phyloP scores from a whole-genome alignment of 2,113 vertebrate species.

The Cottus gobio region DNA sequence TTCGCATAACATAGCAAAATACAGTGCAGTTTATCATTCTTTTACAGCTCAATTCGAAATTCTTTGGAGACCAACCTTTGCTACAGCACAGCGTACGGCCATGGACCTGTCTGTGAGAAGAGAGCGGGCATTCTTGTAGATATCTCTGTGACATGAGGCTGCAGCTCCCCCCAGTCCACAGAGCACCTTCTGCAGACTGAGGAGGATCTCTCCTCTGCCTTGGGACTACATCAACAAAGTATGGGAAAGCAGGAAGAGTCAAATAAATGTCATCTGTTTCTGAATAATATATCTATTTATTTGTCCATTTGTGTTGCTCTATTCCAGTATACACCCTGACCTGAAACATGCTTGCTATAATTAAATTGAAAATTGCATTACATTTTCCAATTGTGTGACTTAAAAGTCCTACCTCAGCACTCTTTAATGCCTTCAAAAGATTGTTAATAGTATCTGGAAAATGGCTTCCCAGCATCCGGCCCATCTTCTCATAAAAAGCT shows the following conservation, averaged over 20 bases:
- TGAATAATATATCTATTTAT: not conserved
- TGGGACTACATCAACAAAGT: slow-evolving; percentile 86
- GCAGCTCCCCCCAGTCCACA: slow-evolving; percentile 95
- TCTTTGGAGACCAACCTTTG: slow-evolving; percentile 81
- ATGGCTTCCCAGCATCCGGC: slow-evolving; percentile 96
- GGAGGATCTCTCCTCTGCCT: slow-evolving; percentile 96
- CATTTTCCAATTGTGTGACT: not conserved
- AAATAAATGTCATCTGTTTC: not conserved
- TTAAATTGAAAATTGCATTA: not conserved
- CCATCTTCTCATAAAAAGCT: slow-evolving; percentile 99
- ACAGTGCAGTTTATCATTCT: not conserved
- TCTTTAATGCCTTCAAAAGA: slow-evolving; percentile 96
- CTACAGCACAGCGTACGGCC: slow-evolving; percentile 96
- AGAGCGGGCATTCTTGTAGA: slow-evolving; percentile 96
- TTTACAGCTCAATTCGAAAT: not conserved
- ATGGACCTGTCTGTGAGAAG: slow-evolving; percentile 96
- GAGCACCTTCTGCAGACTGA: slow-evolving; percentile 97
- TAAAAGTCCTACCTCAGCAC: slow-evolving; percentile 88
- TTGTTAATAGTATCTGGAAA: slow-evolving; percentile 99
- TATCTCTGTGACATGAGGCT: slow-evolving; percentile 96
- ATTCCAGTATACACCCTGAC: not conserved
- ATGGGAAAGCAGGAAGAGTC: not conserved
- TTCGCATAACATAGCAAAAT: too few relatives aligned
- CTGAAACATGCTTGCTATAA: not conserved
- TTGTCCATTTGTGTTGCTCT: not conserved